Base-by-base conservation (phyloP, 2,888 invertebrate species). In the Liposcelis brunnea region DNA sequence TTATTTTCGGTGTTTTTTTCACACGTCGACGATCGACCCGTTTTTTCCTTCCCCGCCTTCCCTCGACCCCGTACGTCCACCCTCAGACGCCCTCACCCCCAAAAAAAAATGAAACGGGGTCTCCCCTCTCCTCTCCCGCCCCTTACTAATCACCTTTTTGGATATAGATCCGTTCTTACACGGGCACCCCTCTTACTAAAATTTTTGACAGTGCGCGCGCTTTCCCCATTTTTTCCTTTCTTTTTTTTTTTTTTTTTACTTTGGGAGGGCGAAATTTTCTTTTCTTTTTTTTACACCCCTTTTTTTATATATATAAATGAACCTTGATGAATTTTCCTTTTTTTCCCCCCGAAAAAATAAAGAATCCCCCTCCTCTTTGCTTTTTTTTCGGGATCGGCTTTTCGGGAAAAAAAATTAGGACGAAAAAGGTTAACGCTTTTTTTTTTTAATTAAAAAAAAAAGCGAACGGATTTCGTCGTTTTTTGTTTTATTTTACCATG, bases 91-190 rank as follows among this genome's bases (percentile, higher is more conserved):
- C 51, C 45, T 48, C 50, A 49, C 49, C 42, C 44, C 45, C 47
- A 49, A 49, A 47, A 48, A 49, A 49, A 49, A 45, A 51, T 47
- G 49, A 47, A 49, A 47, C 46, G 47, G 50, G 47, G 49, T 44
- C 46, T 38, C 42, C 21, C 46, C 50, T 42, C 47, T 45, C 46
- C 46, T 33, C 47, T 47, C 47, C 47, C 47, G 43, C 46, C 45
- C 42, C 47, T 46, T 42, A 32, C 49, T 42, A 37, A 38, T 46
- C 51, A 33, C 48, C 36, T 33, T 43, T 50, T 44, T 34, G 40
- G 40, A 19, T 40, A 14, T 40, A 14, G 40, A 40, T 40, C 40
- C 40, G 40, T 40, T 21, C 16, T 14, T 16, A 40, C 18, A 40
- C 19, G 40, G 40, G 19, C 19, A 35, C 35, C 35, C 35, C 26